A percentile compares a stretch with the other conserved stretches of the same genome.
Conservation (phyloP, 2,888 invertebrate species). For the Drosophila niveifrons region DNA sequence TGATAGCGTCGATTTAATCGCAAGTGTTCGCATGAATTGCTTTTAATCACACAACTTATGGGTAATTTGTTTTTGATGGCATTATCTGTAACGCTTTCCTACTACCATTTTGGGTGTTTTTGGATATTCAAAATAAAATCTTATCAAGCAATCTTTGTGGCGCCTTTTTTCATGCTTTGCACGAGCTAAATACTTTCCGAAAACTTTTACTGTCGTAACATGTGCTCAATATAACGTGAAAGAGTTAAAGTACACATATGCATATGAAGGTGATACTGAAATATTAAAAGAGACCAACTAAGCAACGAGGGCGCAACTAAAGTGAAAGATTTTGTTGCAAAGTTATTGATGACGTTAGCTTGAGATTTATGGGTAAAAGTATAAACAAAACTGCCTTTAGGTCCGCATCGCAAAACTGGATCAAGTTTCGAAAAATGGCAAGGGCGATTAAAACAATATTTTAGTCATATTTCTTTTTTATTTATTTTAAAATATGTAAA, state of each 20-base stretch:
- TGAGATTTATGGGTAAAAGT: conserved; percentile 51
- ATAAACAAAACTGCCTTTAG: conserved; percentile 5
- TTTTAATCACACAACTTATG: conserved; percentile 21
- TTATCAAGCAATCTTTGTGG: conserved; percentile 28
- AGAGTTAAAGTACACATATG: neutral
- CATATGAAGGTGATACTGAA: neutral
- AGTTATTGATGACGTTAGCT: conserved; percentile 27
- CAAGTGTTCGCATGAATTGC: conserved; percentile 1
- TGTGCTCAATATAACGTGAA: neutral
- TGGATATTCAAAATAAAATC: conserved; percentile 16
- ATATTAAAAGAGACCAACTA: neutral
- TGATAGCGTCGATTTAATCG: conserved; percentile 12
- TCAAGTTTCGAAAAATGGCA: neutral
- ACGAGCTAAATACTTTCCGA: conserved; percentile 41
- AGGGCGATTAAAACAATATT: neutral
- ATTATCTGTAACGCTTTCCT: conserved; percentile 6
- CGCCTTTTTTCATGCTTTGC: conserved; percentile 48
- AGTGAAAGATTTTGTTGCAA: conserved; percentile 45
- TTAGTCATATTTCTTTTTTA: neutral
- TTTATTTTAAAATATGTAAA: neutral
- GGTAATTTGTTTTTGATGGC: conserved; percentile 7
- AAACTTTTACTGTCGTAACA: conserved; percentile 31
- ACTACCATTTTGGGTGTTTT: conserved; percentile 12
- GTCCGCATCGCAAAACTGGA: neutral
- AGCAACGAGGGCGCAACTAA: conserved; percentile 15